Evolutionary conservation across 2,113 vertebrate species (phyloP), one percentile per base, ranked within the genome.

Genomic region (Pseudorhombus dupliciocellatus): DNA sequence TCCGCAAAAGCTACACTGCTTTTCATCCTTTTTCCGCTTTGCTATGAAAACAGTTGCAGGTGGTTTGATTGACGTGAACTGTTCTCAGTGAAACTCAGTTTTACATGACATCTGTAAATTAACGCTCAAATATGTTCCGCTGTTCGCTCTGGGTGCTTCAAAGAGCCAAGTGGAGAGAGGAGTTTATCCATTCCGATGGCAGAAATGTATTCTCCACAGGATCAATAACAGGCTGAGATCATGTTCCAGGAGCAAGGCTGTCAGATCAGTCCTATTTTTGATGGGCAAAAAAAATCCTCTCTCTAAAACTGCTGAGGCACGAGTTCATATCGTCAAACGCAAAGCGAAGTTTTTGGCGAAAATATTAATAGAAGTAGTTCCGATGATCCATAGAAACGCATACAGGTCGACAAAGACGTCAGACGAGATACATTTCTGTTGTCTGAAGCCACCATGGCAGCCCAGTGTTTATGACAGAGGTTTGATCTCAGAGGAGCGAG

Each of bases 401-500:
- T 8, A 50, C 46, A 9, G 20, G 40, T 40, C 37, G 61, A 51
- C 21, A 37, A n/a, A 25, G 5, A 44, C 31, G 31, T 61, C 40
- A 59, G 58, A 51, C 48, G 52, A 70, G 31, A 37, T 61, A 25
- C 50, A 30, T 64, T 63, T 51, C 26, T 28, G n/a, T 34, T 24
- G 44, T 56, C 31, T 65, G 58, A 42, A 37, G 73, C 71, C 26
- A 21, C 51, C 10, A 8, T 1, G 30, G 48, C 25, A 54, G 56
- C 22, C 5, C 28, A 46, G 34, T 30, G 15, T 4, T 18, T 42
- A 52, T 56, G 56, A 59, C 51, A 28, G 46, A 52, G 40, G 61
- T 75, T 70, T 53, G 73, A 69, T 77, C 68, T 64, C 46, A 37
- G 53, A 48, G 30, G 73, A 87, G 54, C n/a, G 26, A 70, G 60